A percentile compares a stretch with the other conserved stretches of the same genome.
phyloP scores from a whole-genome alignment of 2,113 vertebrate genomes.

The Coryphaenoides rupestris region DNA sequence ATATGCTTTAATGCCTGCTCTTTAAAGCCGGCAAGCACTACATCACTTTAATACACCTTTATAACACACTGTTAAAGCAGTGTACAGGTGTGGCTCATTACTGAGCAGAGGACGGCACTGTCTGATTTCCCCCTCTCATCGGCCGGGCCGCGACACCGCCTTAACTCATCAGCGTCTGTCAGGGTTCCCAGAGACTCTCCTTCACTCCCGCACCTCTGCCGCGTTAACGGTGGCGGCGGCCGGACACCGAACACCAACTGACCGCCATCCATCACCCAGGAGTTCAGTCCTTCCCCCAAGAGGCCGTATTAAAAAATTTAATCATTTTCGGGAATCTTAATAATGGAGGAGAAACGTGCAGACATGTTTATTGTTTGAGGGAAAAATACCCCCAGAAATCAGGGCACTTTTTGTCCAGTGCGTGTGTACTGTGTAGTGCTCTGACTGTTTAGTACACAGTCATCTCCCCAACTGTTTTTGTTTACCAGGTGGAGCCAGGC shows the following conservation, averaged over 20 bases:
- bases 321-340: slow-evolving; percentile 20
- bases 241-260: slow-evolving; percentile 12
- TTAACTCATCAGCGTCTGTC: slow-evolving; percentile 66
- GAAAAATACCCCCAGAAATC: slow-evolving; percentile 12
- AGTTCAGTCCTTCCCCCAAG: slow-evolving; percentile 27
- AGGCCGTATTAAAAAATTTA: too few species aligned
- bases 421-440: not conserved
- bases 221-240: too few species aligned
- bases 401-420: slow-evolving; percentile 11
- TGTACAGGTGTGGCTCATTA: slow-evolving; percentile 82
- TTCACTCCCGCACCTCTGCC: slow-evolving; percentile 12
- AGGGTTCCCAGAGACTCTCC: slow-evolving; percentile 28
- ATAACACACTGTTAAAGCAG: slow-evolving; percentile 82
- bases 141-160: slow-evolving; percentile 43
- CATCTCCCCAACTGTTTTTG: too few species aligned
- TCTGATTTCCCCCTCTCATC: slow-evolving; percentile 59
- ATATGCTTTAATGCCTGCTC: slow-evolving; percentile 83
- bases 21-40: slow-evolving; percentile 74
- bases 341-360: slow-evolving; percentile 18
- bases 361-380: slow-evolving; percentile 5
- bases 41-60: slow-evolving; percentile 83
- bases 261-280: slow-evolving; percentile 48
- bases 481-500: too few species aligned
- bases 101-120: slow-evolving; percentile 57
- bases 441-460: too few species aligned